Conservation (phyloP, 1,140 invertebrate genomes). For the Subanguina moxae region DNA sequence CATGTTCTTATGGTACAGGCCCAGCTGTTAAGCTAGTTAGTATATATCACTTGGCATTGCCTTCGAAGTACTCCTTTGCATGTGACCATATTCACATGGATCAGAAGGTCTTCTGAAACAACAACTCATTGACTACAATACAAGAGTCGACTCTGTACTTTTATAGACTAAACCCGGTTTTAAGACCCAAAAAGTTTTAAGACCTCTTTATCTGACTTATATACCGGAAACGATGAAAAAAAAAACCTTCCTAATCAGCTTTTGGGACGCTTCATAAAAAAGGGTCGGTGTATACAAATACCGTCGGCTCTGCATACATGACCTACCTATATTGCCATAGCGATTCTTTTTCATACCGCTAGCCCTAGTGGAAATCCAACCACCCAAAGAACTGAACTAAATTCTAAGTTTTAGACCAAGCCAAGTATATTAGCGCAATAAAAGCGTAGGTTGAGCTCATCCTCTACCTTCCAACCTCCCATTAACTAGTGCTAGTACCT, state of each 20-base stretch:
- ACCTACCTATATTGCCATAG: constrained; percentile 79
- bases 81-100: constrained; percentile 83
- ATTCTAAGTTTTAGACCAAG: neutral
- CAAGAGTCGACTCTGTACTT: too few species aligned
- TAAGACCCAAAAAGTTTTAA: too few species aligned
- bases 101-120: constrained; percentile 63
- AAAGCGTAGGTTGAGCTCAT: too few species aligned
- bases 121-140: constrained; percentile 37
- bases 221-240: neutral
- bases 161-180: too few species aligned
- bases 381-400: constrained; percentile 72
- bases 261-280: too few species aligned
- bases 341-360: constrained; percentile 99
- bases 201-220: too few species aligned
- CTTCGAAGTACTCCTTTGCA: constrained; percentile 78
- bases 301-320: too few species aligned
- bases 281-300: too few species aligned
- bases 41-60: constrained; percentile 68
- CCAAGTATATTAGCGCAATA: too few species aligned
- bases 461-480: too few species aligned
- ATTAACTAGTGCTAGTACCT: constrained; percentile 65
- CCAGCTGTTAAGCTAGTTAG: neutral
- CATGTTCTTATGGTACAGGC: too few species aligned
- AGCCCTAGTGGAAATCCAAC: constrained; percentile 96
- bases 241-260: too few species aligned